A percentile compares a stretch with the other conserved stretches of the same genome.
Evolutionary conservation across 2,888 invertebrate species (phyloP).

Genomic region (Drosophila barbarae): DNA sequence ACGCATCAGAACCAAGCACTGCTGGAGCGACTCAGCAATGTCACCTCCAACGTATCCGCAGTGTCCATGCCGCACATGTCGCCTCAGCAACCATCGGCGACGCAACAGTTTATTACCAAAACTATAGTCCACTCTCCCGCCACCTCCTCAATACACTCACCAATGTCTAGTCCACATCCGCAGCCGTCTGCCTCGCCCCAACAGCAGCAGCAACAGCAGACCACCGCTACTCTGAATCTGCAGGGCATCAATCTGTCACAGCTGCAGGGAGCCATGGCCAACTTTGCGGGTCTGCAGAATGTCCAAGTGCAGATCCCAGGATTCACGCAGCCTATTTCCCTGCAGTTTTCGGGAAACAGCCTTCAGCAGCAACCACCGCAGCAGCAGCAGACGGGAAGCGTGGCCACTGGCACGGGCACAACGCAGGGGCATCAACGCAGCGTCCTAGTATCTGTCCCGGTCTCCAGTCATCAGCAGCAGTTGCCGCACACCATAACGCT

Average conservation of each 20-base stretch:
- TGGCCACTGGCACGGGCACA: conserved; percentile 39
- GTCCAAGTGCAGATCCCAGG: conserved; percentile 89
- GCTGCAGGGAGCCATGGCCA: conserved; percentile 82
- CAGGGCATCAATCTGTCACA: conserved; percentile 88
- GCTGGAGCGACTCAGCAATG: conserved; percentile 78
- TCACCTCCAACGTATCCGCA: conserved; percentile 66
- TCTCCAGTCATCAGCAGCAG: conserved; percentile 78
- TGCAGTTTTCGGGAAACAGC: conserved; percentile 86
- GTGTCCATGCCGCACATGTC: conserved; percentile 77
- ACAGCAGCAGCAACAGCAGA: conserved; percentile 66
- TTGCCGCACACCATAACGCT: conserved; percentile 76
- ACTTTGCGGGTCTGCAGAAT: conserved; percentile 86
- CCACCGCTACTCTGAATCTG: conserved; percentile 81
- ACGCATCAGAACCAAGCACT: conserved; percentile 76
- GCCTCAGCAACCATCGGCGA: conserved; percentile 68
- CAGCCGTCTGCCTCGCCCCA: conserved; percentile 78
- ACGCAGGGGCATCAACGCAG: conserved; percentile 80
- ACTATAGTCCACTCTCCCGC: conserved; percentile 79
- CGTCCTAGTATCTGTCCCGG: conserved; percentile 85
- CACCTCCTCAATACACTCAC: conserved; percentile 80
- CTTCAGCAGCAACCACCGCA: conserved; percentile 65
- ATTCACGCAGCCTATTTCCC: conserved; percentile 90
- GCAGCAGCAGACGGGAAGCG: conserved; percentile 43
- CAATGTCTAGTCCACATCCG: conserved; percentile 83
- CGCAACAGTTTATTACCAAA: conserved; percentile 76